phyloP scores from a whole-genome alignment of 2,888 invertebrate genomes.

The Amorpha juglandis region DNA sequence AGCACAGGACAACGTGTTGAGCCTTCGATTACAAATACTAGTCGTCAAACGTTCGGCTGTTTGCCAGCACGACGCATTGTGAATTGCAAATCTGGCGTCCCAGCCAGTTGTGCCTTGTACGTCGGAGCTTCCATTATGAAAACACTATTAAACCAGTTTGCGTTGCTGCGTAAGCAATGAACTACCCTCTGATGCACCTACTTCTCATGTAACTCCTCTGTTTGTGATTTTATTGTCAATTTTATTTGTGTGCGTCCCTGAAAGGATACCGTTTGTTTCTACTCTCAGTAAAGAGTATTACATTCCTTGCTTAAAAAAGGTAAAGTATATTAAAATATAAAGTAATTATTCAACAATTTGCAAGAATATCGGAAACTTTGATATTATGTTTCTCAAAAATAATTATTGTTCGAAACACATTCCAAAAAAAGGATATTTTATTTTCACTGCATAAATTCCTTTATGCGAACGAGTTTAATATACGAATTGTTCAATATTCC shows the following conservation, averaged over 20 bases:
- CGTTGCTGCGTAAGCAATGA: not conserved
- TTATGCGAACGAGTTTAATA: conserved; percentile 7
- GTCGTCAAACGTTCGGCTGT: conserved; percentile 53
- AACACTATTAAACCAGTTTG: conserved; percentile 12
- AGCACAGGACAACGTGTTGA: conserved; percentile 53
- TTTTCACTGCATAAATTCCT: not conserved
- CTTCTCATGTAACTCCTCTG: not conserved
- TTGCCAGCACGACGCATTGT: conserved; percentile 53
- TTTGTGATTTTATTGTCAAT: not conserved
- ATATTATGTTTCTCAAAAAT: not conserved
- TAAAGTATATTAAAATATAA: no score
- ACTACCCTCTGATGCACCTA: not conserved
- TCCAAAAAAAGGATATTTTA: not conserved
- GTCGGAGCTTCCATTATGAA: conserved; percentile 12
- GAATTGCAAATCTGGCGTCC: conserved; percentile 55
- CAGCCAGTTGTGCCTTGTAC: conserved; percentile 1
- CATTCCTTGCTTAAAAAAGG: no score
- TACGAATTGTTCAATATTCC: conserved; percentile 10
- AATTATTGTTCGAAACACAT: not conserved
- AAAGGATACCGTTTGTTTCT: no score
- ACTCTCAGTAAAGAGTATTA: no score
- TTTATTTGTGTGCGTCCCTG: not conserved
- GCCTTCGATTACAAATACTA: conserved; percentile 54
- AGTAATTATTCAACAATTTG: no score
- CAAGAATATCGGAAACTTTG: no score